phyloP scores from a whole-genome alignment of 2,888 invertebrate genomes.

The Ichneumon xanthorius region DNA sequence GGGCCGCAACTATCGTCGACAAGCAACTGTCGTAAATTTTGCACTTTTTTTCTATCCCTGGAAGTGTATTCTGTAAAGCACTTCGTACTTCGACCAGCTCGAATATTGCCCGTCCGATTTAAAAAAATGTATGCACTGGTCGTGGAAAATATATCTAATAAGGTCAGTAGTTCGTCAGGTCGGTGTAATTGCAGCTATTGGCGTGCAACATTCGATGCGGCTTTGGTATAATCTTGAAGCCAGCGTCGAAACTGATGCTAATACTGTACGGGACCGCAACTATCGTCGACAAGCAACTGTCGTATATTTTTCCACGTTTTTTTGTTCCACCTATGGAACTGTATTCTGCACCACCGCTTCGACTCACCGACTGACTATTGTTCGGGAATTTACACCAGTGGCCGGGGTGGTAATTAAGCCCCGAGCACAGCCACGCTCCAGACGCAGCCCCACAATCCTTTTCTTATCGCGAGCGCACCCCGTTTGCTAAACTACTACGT shows the following conservation, averaged over 20 bases:
- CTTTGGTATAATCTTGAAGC: not conserved
- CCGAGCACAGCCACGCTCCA: slow-evolving; percentile 30
- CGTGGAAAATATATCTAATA: not conserved
- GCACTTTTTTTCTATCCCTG: not conserved
- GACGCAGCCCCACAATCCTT: slow-evolving; percentile 52
- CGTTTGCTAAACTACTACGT: slow-evolving; percentile 48
- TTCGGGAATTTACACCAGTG: slow-evolving; percentile 47
- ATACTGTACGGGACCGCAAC: not conserved
- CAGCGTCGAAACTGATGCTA: not conserved
- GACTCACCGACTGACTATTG: slow-evolving; percentile 47
- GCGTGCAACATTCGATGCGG: not conserved
- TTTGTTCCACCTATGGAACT: not conserved
- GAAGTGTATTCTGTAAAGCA: not conserved
- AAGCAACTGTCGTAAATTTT: not conserved
- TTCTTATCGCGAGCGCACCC: slow-evolving; percentile 56
- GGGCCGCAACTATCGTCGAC: not conserved
- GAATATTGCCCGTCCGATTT: not conserved
- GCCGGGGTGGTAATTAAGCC: slow-evolving; percentile 56
- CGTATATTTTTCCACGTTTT: not conserved
- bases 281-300: not conserved
- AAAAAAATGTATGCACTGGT: not conserved
- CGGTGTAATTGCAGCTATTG: not conserved
- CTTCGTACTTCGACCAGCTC: not conserved
- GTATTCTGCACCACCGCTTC: slow-evolving; percentile 11
- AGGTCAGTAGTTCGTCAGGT: not conserved